Conservation (phyloP, 2,113 vertebrate species). For the Choloepus hoffmanni region DNA sequence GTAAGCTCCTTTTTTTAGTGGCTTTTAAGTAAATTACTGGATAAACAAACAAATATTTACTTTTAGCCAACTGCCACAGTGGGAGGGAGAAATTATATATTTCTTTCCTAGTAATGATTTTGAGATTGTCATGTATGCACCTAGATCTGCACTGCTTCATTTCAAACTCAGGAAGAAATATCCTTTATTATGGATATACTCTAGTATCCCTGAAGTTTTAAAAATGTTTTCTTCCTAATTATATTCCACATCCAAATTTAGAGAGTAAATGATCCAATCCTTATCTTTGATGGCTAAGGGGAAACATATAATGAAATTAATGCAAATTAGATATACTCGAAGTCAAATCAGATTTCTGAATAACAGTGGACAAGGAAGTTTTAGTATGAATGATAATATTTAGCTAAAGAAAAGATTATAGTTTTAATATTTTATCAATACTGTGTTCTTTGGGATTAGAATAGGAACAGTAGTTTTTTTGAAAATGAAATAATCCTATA, state of each 20-base stretch:
- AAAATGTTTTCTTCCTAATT: conserved; percentile 71
- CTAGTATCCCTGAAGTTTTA: conserved; percentile 51
- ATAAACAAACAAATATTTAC: conserved; percentile 77
- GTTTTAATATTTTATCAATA: background rate
- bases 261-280: conserved; percentile 18
- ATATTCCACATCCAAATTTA: conserved; percentile 64
- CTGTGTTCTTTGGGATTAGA: background rate
- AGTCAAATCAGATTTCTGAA: background rate
- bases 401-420: background rate
- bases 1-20: conserved; percentile 72
- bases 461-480: background rate
- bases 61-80: conserved; percentile 42
- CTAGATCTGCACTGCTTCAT: conserved; percentile 45
- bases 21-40: conserved; percentile 77
- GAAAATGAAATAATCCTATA: background rate
- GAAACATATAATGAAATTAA: background rate
- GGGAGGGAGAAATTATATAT: conserved; percentile 66
- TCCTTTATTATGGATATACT: conserved; percentile 60
- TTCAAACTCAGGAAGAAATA: conserved; percentile 60
- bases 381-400: background rate
- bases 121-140: conserved; percentile 64
- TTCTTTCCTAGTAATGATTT: conserved; percentile 73
- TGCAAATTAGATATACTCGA: background rate
- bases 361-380: background rate
- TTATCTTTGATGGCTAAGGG: conserved; percentile 33